Evolutionary conservation across 1,140 invertebrate species (phyloP), one percentile per base, ranked within the genome.

Genomic region (Saxidomus purpurata): DNA sequence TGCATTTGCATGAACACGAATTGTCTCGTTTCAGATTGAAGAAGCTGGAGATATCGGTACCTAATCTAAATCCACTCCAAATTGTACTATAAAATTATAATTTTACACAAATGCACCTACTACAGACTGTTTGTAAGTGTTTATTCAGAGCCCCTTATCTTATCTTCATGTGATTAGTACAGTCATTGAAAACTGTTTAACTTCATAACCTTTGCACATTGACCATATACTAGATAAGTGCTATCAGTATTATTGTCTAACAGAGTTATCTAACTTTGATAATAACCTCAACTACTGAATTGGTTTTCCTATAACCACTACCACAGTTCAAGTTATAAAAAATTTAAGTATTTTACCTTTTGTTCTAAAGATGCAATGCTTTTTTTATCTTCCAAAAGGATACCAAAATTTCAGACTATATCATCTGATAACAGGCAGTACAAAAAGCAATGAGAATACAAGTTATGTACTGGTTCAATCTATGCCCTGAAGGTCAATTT

Each of bases 151-250:
- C 2, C 31, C 19, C 52, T 87, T 87, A 87, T 87, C 85, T 87
- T 87, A 87, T 87, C 85, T 77, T 40, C 47, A 59, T 49, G 19
- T 76, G 52, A 76, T 79, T 87, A 87, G 19, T 63, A 22, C 11
- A 77, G 85, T 87, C 74, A 77, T 87, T 63, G 74, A 76, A 63
- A 79, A 38, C 28, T 76, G 28, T 47, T 63, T 76, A 77, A 36
- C 74, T n/a, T 49, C 34, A 28, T 67, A 55, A 74, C 85, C 85
- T 69, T 76, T 87, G 85, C 43, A 87, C 85, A 79, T 87, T 76
- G 71, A 76, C 63, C 85, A 63, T 63, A 31, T 77, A 49, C 34
- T 36, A n/a, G 82, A 85, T 85, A 85, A 61, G 25, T 83, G 38
- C 43, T 67, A 67, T 83, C 52, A 61, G 34, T 47, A 0, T n/a